Conservation (phyloP, 2,113 vertebrate species). For the Trogon surrucura region DNA sequence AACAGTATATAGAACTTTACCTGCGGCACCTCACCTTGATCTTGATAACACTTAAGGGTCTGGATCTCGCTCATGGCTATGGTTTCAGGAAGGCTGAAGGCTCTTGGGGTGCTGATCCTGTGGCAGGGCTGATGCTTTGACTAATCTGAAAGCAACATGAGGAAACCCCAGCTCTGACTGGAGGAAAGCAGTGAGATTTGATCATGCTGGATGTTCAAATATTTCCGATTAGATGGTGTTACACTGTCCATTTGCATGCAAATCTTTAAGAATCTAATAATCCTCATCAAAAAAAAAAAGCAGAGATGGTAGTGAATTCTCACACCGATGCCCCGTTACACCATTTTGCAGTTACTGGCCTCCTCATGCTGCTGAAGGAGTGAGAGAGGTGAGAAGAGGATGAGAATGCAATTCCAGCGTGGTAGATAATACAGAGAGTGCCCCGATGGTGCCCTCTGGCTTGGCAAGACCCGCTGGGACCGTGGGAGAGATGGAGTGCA, state of each 20-base stretch:
- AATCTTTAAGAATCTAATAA: not conserved
- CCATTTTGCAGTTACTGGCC: not conserved
- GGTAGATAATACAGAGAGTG: not conserved
- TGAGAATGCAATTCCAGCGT: not conserved
- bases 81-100: not conserved
- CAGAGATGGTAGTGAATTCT: not conserved
- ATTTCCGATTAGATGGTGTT: not conserved
- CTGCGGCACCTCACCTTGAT: not conserved
- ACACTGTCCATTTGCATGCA: not conserved
- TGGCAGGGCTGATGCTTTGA: not conserved
- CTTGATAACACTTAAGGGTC: accelerated
- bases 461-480: accelerated
- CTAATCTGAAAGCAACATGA: not conserved
- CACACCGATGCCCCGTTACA: not conserved
- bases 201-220: not conserved
- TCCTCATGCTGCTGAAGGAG: not conserved
- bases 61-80: not conserved
- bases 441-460: not conserved
- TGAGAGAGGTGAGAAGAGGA: not conserved
- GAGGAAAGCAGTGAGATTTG: not conserved
- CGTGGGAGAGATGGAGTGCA: accelerated
- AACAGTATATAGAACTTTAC: not conserved
- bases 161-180: not conserved
- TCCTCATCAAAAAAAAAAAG: not conserved
- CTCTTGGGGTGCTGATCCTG: not conserved